Percentiles rank a stretch among this genome's conserved stretches.
Conservation (phyloP, 2,113 vertebrate genomes). For the Channa argus region DNA sequence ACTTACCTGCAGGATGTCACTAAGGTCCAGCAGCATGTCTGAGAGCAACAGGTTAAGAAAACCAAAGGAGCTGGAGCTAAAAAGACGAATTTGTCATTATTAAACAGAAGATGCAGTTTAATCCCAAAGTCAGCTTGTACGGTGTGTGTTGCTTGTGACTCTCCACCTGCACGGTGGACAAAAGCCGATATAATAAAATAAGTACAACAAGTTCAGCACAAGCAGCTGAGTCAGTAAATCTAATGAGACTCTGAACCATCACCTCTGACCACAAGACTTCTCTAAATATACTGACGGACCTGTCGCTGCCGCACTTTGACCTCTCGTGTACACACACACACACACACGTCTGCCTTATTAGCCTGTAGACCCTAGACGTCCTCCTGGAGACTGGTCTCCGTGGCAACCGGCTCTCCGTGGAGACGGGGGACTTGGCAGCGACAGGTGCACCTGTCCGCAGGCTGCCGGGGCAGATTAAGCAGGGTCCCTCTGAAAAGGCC, state of each 20-base stretch:
- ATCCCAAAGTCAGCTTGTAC: no score
- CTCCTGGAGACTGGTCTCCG: slow-evolving; percentile 23
- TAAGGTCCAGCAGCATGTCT: slow-evolving; percentile 99
- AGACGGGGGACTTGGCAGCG: background rate
- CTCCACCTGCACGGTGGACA: no score
- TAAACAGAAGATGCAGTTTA: background rate
- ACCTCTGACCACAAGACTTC: slow-evolving; percentile 20
- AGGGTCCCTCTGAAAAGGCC: slow-evolving; percentile 43
- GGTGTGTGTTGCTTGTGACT: no score
- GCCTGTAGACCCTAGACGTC: slow-evolving; percentile 26
- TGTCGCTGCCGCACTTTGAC: background rate
- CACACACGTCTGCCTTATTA: background rate
- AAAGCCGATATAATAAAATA: no score
- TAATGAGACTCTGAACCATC: background rate
- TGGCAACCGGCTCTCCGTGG: background rate
- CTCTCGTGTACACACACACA: background rate
- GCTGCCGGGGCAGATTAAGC: slow-evolving; percentile 52
- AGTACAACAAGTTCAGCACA: background rate
- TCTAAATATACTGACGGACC: slow-evolving; percentile 16
- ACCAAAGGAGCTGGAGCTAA: background rate
- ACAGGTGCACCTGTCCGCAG: slow-evolving; percentile 67
- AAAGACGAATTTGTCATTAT: background rate
- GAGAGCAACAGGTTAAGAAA: slow-evolving; percentile 49
- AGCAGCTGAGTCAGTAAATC: slow-evolving; percentile 19
- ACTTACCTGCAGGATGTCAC: slow-evolving; percentile 94